Evolutionary conservation across 2,113 vertebrate species (phyloP).

Genomic region (Ammodytes marinus): DNA sequence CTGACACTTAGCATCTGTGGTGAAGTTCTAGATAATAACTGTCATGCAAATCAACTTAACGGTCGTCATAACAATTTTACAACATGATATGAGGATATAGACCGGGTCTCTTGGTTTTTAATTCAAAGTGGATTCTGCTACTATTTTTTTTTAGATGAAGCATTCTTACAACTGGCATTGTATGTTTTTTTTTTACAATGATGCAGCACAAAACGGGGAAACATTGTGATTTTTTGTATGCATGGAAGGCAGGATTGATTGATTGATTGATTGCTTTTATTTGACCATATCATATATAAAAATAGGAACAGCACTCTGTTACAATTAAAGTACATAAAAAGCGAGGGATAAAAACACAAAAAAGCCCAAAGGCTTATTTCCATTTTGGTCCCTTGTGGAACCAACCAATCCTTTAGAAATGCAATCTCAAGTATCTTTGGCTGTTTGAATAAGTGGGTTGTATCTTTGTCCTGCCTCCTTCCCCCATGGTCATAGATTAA

Average conservation of each 20-base stretch:
- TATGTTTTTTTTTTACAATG: background rate
- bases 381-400: background rate
- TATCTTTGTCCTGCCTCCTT: background rate
- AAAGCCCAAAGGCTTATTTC: too few species aligned
- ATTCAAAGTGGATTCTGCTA: background rate
- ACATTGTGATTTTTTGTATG: background rate
- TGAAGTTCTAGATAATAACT: background rate
- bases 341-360: too few species aligned
- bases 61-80: background rate
- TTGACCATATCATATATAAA: too few species aligned
- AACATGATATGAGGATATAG: background rate
- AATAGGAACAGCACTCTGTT: too few species aligned
- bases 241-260: background rate
- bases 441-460: background rate
- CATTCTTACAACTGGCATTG: background rate
- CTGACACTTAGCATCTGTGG: background rate
- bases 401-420: background rate
- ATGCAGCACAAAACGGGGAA: slow-evolving; percentile 1
- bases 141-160: background rate
- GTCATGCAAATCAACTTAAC: background rate
- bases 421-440: background rate
- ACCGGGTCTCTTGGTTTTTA: background rate
- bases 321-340: too few species aligned
- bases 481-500: slow-evolving; percentile 35
- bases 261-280: too few species aligned